Evolutionary conservation across 2,113 vertebrate genomes (phyloP).

Genomic region (Passer domesticus): DNA sequence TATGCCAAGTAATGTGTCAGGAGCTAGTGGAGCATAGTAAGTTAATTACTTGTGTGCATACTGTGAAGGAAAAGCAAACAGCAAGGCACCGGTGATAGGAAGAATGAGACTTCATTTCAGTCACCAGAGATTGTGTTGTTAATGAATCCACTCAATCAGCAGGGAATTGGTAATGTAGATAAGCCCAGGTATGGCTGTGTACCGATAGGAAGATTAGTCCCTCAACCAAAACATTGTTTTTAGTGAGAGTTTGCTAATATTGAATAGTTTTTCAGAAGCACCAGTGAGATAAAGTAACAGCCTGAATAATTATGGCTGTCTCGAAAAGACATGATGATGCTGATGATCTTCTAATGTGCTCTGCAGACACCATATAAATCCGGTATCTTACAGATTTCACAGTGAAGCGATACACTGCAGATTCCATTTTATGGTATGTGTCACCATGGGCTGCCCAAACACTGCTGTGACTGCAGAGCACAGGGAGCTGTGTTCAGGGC

Average conservation of each 20-base stretch:
- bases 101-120: slow-evolving; percentile 65
- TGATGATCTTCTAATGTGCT: slow-evolving; percentile 38
- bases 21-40: slow-evolving; percentile 63
- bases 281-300: neutral
- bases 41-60: slow-evolving; percentile 74
- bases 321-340: neutral
- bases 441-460: neutral
- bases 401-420: neutral
- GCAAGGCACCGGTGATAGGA: slow-evolving; percentile 46
- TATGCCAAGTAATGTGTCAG: slow-evolving; percentile 61
- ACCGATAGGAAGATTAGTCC: slow-evolving; percentile 33
- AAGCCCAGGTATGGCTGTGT: slow-evolving; percentile 50
- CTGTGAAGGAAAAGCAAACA: slow-evolving; percentile 65
- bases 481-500: neutral
- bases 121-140: slow-evolving; percentile 55
- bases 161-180: slow-evolving; percentile 44
- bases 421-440: neutral
- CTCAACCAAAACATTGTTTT: slow-evolving; percentile 52
- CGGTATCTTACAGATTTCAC: slow-evolving; percentile 20
- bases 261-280: slow-evolving; percentile 22
- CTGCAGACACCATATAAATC: slow-evolving; percentile 40
- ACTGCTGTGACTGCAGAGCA: neutral
- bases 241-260: slow-evolving; percentile 18
- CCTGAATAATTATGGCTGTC: slow-evolving; percentile 38
- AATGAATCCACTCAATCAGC: slow-evolving; percentile 65